phyloP scores from a whole-genome alignment of 2,113 vertebrate genomes.

The Silurus glanis region DNA sequence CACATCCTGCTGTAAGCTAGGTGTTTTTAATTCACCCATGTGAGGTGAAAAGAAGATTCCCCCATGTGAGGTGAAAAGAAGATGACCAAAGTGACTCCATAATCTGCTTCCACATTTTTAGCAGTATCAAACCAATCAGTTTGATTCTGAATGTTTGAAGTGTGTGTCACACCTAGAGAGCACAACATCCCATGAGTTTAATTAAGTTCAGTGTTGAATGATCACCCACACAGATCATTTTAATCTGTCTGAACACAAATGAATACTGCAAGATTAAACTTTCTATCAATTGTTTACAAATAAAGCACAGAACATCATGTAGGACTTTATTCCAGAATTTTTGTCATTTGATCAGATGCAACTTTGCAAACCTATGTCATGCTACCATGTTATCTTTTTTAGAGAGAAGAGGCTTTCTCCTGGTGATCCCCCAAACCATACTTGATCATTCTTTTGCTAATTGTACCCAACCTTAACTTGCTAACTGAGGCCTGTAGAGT shows the following conservation, averaged over 20 bases:
- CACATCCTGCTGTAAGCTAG: constrained; percentile 18
- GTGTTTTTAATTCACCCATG: background rate
- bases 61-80: too few species aligned
- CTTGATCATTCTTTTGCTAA: too few species aligned
- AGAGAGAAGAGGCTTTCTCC: too few species aligned
- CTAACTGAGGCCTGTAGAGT: too few species aligned
- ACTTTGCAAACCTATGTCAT: too few species aligned
- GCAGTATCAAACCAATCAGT: background rate
- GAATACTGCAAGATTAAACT: background rate
- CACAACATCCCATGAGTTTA: background rate
- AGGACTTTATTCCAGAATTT: too few species aligned
- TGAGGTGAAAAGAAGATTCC: background rate
- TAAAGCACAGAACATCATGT: background rate
- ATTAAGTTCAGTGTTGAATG: background rate
- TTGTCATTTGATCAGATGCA: too few species aligned
- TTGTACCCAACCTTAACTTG: too few species aligned
- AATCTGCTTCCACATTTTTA: background rate
- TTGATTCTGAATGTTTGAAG: background rate
- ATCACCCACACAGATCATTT: background rate
- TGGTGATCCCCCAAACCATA: background rate
- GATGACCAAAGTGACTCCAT: too few species aligned
- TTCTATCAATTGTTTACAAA: background rate
- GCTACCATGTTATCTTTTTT: too few species aligned
- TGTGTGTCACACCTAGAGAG: background rate
- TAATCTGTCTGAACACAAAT: background rate